Conservation (phyloP, 2,797 vertebrate genomes). For the Psittacula echo region DNA sequence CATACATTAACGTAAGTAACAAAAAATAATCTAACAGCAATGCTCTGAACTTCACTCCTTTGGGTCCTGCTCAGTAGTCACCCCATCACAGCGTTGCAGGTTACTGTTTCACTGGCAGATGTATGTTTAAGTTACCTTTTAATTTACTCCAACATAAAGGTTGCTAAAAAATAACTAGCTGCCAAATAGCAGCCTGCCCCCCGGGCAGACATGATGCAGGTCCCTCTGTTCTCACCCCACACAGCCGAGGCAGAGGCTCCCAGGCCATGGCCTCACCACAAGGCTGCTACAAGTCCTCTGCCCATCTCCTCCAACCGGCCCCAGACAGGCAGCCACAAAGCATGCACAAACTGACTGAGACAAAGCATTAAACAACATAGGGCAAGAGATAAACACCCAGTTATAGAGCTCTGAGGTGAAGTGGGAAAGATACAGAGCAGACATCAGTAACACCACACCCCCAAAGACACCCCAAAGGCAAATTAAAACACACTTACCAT, state of each 20-base stretch:
- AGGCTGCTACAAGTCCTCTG: background rate
- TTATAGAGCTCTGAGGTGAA: rapidly evolving
- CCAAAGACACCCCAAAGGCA: background rate
- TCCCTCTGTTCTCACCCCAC: no score
- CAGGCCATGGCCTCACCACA: background rate
- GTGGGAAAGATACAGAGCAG: rapidly evolving
- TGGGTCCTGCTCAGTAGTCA: background rate
- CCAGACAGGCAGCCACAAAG: rapidly evolving
- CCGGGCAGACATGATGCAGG: rapidly evolving
- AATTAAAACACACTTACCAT: background rate
- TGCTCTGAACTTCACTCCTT: background rate
- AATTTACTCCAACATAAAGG: no score
- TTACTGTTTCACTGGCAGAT: background rate
- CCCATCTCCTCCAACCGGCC: rapidly evolving
- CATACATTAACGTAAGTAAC: rapidly evolving
- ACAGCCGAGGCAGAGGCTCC: background rate
- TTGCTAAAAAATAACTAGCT: background rate
- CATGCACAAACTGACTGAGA: rapidly evolving
- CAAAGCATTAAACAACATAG: background rate
- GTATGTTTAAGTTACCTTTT: background rate
- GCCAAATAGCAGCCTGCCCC: rapidly evolving
- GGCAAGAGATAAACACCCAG: rapidly evolving
- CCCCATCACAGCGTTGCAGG: rapidly evolving
- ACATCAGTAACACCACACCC: rapidly evolving
- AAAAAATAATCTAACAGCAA: background rate